Evolutionary conservation across 2,888 invertebrate species (phyloP).

Genomic region (Liodrosophila aerea): DNA sequence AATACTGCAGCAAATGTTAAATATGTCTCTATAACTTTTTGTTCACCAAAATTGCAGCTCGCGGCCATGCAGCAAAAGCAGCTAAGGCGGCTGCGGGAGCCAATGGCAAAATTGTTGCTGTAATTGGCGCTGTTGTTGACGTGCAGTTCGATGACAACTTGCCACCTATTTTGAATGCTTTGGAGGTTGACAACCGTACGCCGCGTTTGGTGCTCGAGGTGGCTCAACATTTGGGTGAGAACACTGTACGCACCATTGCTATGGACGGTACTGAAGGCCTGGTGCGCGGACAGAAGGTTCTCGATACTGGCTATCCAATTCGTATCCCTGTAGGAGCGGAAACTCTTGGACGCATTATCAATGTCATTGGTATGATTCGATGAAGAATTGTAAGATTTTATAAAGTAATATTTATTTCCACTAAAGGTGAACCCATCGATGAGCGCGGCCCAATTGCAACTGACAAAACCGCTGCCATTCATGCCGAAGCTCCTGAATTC

Average conservation of each 20-base stretch:
- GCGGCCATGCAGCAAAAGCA: constrained; percentile 77
- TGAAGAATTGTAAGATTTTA: too few species aligned
- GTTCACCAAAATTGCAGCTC: constrained; percentile 61
- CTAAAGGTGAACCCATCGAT: constrained; percentile 88
- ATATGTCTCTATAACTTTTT: too few species aligned
- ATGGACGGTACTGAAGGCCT: constrained; percentile 97
- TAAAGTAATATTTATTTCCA: too few species aligned
- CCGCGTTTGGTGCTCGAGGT: constrained; percentile 89
- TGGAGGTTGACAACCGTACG: constrained; percentile 93
- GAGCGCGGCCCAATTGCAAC: constrained; percentile 94
- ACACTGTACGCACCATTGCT: constrained; percentile 94
- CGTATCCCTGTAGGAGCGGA: constrained; percentile 95
- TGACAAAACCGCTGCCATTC: constrained; percentile 91
- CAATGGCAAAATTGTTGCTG: constrained; percentile 88
- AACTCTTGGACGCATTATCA: constrained; percentile 95
- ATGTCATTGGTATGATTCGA: constrained; percentile 88
- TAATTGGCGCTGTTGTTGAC: constrained; percentile 98
- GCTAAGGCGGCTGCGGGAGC: constrained; percentile 66
- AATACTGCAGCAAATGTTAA: too few species aligned
- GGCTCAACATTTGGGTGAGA: constrained; percentile 96
- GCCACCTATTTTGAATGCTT: constrained; percentile 96
- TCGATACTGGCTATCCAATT: constrained; percentile 93
- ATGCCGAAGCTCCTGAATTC: constrained; percentile 95
- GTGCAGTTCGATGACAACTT: constrained; percentile 95
- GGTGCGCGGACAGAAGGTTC: constrained; percentile 90